Evolutionary conservation across 2,888 invertebrate species (phyloP), one percentile per base, ranked within the genome.

Genomic region (Pandemis corylana): DNA sequence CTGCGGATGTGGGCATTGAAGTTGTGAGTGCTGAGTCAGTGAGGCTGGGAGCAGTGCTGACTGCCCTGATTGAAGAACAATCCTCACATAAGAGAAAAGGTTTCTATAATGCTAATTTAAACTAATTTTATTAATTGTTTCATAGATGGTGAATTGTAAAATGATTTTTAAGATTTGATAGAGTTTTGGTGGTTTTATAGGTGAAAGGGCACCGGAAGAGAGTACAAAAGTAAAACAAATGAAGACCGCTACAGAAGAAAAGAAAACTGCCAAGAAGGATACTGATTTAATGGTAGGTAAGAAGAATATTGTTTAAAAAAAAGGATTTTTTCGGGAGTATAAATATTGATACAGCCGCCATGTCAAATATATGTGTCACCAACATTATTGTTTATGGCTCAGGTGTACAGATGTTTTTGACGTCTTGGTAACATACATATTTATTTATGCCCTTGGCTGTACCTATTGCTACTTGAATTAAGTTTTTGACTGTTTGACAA

Each of bases 201-300:
- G 91, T 78, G 91, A 89, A 77, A 91, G 80, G 76, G 85, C 87
- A 7, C 80, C 78, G n/a, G 92, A 90, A 74, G 93, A 94, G 67
- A 82, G 84, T 62, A 62, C 89, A 76, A 83, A 90, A 72, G 85
- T 90, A 2, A 95, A 95, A 85, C 82, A 93, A n/a, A 82, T 91
- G 0, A 95, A 95, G 82, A 84, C 88, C 75, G 78, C 87, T 1
- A 81, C 87, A 62, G 92, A 95, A 76, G 96, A 96, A 53, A 96
- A 96, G 80, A 96, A 96, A 80, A 88, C 91, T 51, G 93, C 90
- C 12, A 96, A 95, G 81, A 95, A 95, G 72, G 95, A 95, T 66
- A 95, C 96, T 0, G 97, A 97, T 86, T 96, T 97, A 77, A 96
- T 97, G 95, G 97, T 36, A 36, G 28, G 28, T 36, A 36, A 36